A percentile compares a stretch with the other conserved stretches of the same genome.
Conservation (phyloP, 2,797 vertebrate genomes). For the Todus mexicanus region DNA sequence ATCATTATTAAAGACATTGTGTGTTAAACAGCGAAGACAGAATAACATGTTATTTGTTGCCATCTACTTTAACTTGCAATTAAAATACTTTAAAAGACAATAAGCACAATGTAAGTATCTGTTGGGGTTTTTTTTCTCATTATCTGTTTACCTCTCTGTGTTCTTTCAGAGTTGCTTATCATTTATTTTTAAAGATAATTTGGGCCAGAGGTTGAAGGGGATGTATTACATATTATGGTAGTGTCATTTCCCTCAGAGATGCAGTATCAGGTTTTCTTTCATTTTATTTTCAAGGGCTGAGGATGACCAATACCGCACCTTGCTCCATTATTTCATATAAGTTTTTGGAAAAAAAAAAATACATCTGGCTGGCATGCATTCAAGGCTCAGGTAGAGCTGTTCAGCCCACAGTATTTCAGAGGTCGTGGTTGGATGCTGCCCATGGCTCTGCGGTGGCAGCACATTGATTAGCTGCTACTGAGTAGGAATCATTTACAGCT, state of each 20-base stretch:
- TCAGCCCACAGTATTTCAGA: neutral
- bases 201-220: neutral
- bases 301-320: neutral
- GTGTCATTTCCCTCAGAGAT: neutral
- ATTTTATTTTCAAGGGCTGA: neutral
- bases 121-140: neutral
- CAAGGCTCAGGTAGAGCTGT: neutral
- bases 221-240: rapidly evolving
- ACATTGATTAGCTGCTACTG: neutral
- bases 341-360: neutral
- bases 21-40: neutral
- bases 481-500: neutral
- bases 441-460: neutral
- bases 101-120: neutral
- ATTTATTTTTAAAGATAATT: neutral
- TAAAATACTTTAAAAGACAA: neutral
- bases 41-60: neutral
- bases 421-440: neutral
- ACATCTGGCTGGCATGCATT: neutral
- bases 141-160: neutral
- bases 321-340: neutral
- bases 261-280: neutral
- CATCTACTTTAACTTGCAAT: neutral
- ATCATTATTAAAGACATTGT: neutral
- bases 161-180: neutral